phyloP scores from a whole-genome alignment of 2,888 invertebrate species.

The Ditula angustiorana region DNA sequence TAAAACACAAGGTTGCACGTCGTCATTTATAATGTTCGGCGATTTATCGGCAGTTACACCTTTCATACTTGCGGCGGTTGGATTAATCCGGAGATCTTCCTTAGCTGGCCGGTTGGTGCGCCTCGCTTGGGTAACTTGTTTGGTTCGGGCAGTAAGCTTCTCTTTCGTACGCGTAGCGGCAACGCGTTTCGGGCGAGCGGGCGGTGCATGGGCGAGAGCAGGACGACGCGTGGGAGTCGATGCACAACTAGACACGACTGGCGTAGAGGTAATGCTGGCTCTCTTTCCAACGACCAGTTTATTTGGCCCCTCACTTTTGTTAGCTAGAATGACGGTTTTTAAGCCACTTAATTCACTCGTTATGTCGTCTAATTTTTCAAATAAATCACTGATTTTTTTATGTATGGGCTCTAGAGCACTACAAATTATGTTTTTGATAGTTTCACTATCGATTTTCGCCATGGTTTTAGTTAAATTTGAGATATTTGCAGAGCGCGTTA shows the following conservation, averaged over 20 bases:
- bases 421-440: neutral
- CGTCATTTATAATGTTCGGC: too few species aligned
- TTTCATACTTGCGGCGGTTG: neutral
- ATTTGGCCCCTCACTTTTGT: neutral
- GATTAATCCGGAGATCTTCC: neutral
- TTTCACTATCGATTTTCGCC: neutral
- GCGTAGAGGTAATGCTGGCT: neutral
- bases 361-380: neutral
- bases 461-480: too few species aligned
- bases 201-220: neutral
- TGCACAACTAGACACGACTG: neutral
- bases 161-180: constrained; percentile 1
- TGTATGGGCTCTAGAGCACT: neutral
- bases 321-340: neutral
- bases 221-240: neutral
- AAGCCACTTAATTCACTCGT: neutral
- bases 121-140: neutral
- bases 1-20: too few species aligned
- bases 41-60: too few species aligned
- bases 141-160: neutral
- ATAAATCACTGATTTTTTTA: neutral
- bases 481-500: too few species aligned
- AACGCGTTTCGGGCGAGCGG: neutral
- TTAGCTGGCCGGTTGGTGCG: neutral
- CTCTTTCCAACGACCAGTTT: neutral